phyloP scores from a whole-genome alignment of 2,888 invertebrate genomes.

The Mantis religiosa region DNA sequence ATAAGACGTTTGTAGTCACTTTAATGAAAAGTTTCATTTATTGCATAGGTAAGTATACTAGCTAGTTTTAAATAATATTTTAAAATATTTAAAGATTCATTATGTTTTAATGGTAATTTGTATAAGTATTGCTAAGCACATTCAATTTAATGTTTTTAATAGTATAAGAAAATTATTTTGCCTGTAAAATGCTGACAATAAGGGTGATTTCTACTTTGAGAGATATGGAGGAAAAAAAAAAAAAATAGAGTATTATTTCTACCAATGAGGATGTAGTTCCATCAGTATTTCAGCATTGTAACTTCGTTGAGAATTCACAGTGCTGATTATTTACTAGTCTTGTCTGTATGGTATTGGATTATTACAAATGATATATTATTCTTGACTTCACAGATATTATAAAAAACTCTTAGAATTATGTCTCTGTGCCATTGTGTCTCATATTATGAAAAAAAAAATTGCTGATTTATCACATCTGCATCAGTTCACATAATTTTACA shows the following conservation, averaged over 20 bases:
- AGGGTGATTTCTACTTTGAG: neutral
- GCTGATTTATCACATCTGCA: neutral
- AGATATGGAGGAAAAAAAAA: neutral
- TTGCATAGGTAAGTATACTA: neutral
- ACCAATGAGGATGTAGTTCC: neutral
- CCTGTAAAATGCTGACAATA: neutral
- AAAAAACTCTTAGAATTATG: neutral
- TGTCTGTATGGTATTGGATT: neutral
- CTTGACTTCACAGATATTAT: neutral
- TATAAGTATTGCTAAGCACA: neutral
- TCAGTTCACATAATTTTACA: neutral
- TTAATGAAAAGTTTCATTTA: neutral
- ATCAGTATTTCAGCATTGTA: neutral
- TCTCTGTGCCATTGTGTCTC: neutral
- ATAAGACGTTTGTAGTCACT: neutral
- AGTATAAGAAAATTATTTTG: neutral
- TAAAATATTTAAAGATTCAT: neutral
- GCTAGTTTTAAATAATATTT: neutral
- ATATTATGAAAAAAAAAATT: neutral
- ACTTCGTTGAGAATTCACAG: neutral
- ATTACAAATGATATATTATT: neutral
- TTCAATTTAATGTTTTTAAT: neutral
- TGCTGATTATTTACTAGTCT: neutral
- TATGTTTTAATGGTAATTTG: neutral
- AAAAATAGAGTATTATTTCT: neutral